A percentile compares a stretch with the other conserved stretches of the same genome.
Evolutionary conservation across 2,888 invertebrate species (phyloP).

Genomic region (Eremobia ochroleuca): DNA sequence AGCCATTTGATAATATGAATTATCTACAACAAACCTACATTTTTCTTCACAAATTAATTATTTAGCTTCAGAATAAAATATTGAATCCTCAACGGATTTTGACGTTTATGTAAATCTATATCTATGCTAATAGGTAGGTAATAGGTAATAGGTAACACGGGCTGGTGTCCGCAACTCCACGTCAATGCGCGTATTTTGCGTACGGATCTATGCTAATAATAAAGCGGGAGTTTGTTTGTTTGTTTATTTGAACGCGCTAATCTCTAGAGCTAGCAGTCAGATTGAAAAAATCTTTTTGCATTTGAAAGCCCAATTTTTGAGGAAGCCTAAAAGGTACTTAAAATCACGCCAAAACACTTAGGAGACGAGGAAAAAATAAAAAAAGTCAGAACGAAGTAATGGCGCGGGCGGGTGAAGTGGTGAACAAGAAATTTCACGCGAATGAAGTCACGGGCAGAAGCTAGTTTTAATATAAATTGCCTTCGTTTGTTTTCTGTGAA

Average conservation of each 20-base stretch:
- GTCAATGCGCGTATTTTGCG: too few relatives aligned
- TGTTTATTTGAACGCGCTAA: too few relatives aligned
- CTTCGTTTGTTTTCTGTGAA: slow-evolving; percentile 51
- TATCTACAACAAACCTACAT: slow-evolving; percentile 4
- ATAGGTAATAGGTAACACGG: too few relatives aligned
- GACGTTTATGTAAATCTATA: slow-evolving; percentile 58
- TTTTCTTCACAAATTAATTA: slow-evolving; percentile 11
- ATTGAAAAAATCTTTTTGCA: too few relatives aligned
- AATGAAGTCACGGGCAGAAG: background rate
- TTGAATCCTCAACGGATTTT: slow-evolving; percentile 43
- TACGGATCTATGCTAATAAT: too few relatives aligned
- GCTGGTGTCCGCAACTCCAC: too few relatives aligned
- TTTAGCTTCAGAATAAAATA: slow-evolving; percentile 37
- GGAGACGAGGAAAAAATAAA: background rate
- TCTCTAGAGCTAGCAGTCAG: too few relatives aligned
- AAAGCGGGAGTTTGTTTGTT: too few relatives aligned
- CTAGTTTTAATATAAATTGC: slow-evolving; percentile 32
- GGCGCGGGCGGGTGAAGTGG: too few relatives aligned
- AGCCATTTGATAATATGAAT: slow-evolving; percentile 4
- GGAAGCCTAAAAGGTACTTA: background rate
- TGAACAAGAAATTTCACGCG: background rate
- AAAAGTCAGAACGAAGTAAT: background rate
- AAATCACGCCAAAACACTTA: background rate
- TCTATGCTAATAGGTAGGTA: too few relatives aligned
- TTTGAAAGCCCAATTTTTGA: too few relatives aligned